These are phyloP conservation scores for Calephelis perditalis DNA, from an alignment of 2,888 invertebrate genomes.

Conservation along the genomic window DNA sequence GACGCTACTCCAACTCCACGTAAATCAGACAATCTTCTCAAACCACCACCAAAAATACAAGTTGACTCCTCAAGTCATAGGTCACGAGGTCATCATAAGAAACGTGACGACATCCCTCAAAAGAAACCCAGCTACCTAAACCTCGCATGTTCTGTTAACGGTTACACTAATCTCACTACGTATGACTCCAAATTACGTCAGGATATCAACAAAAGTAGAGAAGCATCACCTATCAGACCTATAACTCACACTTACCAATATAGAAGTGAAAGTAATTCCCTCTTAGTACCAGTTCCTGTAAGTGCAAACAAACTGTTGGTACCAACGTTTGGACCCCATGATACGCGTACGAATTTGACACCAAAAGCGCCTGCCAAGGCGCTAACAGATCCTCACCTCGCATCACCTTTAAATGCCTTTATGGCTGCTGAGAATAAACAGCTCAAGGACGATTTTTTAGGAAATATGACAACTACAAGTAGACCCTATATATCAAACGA, in stretches of 20 bases:
- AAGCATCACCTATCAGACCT: slow-evolving; percentile 84
- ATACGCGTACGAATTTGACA: slow-evolving; percentile 67
- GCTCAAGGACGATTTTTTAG: slow-evolving; percentile 70
- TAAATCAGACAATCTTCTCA: slow-evolving; percentile 53
- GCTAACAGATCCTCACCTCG: slow-evolving; percentile 67
- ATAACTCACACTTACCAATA: slow-evolving; percentile 71
- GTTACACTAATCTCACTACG: slow-evolving; percentile 91
- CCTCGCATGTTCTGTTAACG: slow-evolving; percentile 93
- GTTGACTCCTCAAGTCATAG: slow-evolving; percentile 58
- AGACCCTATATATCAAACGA: slow-evolving; percentile 61
- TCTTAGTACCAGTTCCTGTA: slow-evolving; percentile 67
- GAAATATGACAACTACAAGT: slow-evolving; percentile 66
- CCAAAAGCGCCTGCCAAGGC: slow-evolving; percentile 72
- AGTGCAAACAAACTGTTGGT: slow-evolving; percentile 76
- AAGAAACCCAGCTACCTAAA: slow-evolving; percentile 93
- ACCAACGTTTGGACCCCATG: slow-evolving; percentile 73
- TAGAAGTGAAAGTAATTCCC: slow-evolving; percentile 60
- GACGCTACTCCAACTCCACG: slow-evolving; percentile 43
- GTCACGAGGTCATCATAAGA: slow-evolving; percentile 58
- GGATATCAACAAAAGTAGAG: slow-evolving; percentile 84
- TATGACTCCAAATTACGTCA: slow-evolving; percentile 90
- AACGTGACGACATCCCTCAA: slow-evolving; percentile 59
- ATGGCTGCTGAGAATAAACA: slow-evolving; percentile 73
- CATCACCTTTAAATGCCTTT: slow-evolving; percentile 61
- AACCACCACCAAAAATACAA: slow-evolving; percentile 63